Evolutionary conservation across 2,888 invertebrate species (phyloP), one percentile per base, ranked within the genome.

Genomic region (Apoderus coryli): DNA sequence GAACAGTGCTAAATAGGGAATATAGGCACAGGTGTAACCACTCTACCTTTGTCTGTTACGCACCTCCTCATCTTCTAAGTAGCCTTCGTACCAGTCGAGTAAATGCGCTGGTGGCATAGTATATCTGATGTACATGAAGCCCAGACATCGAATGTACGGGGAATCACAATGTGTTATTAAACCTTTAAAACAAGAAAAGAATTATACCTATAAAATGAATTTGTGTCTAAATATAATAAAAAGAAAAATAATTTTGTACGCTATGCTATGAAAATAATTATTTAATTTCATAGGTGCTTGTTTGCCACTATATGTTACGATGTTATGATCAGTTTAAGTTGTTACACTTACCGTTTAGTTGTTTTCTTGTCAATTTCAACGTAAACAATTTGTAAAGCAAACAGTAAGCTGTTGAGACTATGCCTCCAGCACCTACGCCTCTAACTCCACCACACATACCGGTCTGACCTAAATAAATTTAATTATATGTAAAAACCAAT

Each of bases 381-480:
- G 96, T 96, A 62, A 90, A 98, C 39, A 99, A 64, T 61, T 98
- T 96, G 63, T 95, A 99, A 16, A 99, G 71, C n/a, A 98, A 69
- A 58, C 98, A 98, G 61, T 86, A 99, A 1, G 98, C 96, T 35
- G 96, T 95, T n/a, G 95, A 95, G 11, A 99, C 96, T 37, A 99
- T 96, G 28, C 98, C 98, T 30, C 98, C 98, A 22, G 96, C 96
- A 22, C 98, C 98, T 15, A 99, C 98, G 14, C 98, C 98, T 40
- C 98, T 74, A 4, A 95, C 95, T 64, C 96, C 96, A 56, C 98
- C 98, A 75, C 98, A 98, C 96, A 98, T 98, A 56, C 98, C 98
- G 14, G 95, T 96, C 63, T 96, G 95, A 25, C 95, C 93, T 39
- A 22, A 12, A 27, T 13, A 26, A 26, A 10, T 19, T 19, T 19